Evolutionary conservation across 1,140 invertebrate species (phyloP), one percentile per base, ranked within the genome.

Genomic region (Drosophila kikkawai): DNA sequence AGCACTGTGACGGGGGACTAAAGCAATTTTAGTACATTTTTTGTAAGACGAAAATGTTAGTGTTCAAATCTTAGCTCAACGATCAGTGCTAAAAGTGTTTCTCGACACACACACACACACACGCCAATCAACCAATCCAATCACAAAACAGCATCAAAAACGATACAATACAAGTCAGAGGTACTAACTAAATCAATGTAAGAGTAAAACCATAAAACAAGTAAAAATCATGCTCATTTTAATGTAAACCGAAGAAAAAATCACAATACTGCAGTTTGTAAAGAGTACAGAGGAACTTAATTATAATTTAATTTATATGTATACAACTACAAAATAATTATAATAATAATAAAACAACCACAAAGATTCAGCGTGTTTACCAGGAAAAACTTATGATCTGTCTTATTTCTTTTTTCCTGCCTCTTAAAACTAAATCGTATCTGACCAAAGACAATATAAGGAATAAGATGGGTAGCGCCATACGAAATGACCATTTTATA

Each of bases 1-100:
- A 71, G 85, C 84, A 88, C 84, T 87, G 80, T 66, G 36, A 37
- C 50, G 47, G 36, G 56, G 65, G 77, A 67, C 60, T 75, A 50
- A 69, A 88, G 84, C 77, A 88, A 87, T 88, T 75, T 73, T 88
- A 88, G 80, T 84, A 70, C 84, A 87, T 87, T 88, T 87, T 84
- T 63, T 73, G 60, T 59, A 76, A 76, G 66, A 65, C 47, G 47
- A 76, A 80, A 90, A 82, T 90, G 85, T 90, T 90, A 90, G 86
- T 90, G 85, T 85, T 90, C 86, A 90, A 88, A 90, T 58, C 74
- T 84, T 90, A 68, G 85, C 85, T 74, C 84, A 60, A 79, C 65
- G 79, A 80, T 34, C 84, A 88, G 84, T 84, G 84, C 79, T 84
- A 26, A 50, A 65, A 65, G 50, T 75, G 73, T 55, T 71, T 68